These are phyloP conservation scores for Tyria jacobaeae DNA, from an alignment of 2,888 invertebrate species.

Conservation along the genomic window DNA sequence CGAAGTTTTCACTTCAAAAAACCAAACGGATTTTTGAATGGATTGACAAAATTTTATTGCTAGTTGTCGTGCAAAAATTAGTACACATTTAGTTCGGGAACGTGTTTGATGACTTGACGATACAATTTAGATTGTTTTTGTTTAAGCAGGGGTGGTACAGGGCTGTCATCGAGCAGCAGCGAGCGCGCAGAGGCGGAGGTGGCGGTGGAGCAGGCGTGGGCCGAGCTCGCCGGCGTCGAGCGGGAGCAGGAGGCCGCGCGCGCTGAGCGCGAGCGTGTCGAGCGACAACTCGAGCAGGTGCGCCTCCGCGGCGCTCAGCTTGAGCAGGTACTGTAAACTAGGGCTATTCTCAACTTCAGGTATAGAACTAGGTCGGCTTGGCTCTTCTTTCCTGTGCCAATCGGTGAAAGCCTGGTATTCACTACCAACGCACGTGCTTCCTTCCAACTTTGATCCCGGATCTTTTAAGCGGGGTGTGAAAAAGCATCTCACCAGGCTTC, in stretches of 20 bases:
- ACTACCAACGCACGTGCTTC: no score
- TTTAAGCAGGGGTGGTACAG: slow-evolving; percentile 59
- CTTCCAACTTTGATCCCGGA: no score
- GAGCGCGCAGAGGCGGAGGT: slow-evolving; percentile 88
- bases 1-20: no score
- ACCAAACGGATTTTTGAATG: no score
- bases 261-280: slow-evolving; percentile 91
- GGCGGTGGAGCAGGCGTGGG: slow-evolving; percentile 93
- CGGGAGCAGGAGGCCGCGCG: slow-evolving; percentile 94
- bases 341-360: no score
- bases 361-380: no score
- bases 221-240: slow-evolving; percentile 93
- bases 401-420: no score
- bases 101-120: neutral
- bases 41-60: neutral
- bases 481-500: no score
- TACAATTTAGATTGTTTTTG: slow-evolving; percentile 1
- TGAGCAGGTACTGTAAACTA: slow-evolving; percentile 91
- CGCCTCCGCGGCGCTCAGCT: slow-evolving; percentile 92
- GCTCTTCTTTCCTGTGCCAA: no score
- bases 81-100: neutral
- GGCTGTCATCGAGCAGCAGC: slow-evolving; percentile 55
- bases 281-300: slow-evolving; percentile 93
- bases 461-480: no score
- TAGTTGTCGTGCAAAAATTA: neutral